Base-by-base conservation (phyloP, 2,797 vertebrate species). In the Bradypus variegatus region DNA sequence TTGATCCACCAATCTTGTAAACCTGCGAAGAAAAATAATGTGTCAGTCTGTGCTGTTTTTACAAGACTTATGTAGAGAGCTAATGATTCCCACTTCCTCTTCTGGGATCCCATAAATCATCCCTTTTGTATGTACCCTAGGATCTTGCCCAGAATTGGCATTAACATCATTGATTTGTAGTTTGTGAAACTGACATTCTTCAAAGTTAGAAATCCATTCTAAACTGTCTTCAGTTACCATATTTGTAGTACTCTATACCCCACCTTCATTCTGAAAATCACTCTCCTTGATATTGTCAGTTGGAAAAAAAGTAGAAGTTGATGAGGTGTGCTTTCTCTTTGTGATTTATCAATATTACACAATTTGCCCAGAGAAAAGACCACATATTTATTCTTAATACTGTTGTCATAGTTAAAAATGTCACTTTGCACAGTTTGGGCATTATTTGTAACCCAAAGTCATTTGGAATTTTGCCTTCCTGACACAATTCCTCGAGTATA, bases 231-330 rank as follows among this genome's bases (percentile, higher is more conserved):
- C 82, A 19, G n/a, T 73, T 60, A 60, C 78, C 65, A 18, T 55
- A 33, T 72, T n/a, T 75, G 33, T 50, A 86, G 58, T 73, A 41
- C 16, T 13, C 36, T 38, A 55, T 3, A 48, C 16, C 48, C 41
- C 25, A 23, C 21, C 48, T 91, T 79, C 38, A 33, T 12, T 88
- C 70, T 86, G 55, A 88, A 86, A 92, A 89, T 76, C 62, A 86
- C n/a, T 90, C 69, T 92, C 84, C 69, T 90, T 86, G 62, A 87
- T 45, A 25, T 50, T 60, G 64, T 82, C 89, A 79, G 21, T 62
- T 78, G 69, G 27, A 92, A 93, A 67, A 65, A 80, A 94, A 93
- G 73, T 75, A 55, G 79, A 86, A 94, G 23, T 41, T 82, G 41
- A 73, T n/a, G 41, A 62, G 38, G 25, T 41, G 4, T 55, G 48